Evolutionary conservation across 2,888 invertebrate species (phyloP).

Genomic region (Spodoptera exigua): DNA sequence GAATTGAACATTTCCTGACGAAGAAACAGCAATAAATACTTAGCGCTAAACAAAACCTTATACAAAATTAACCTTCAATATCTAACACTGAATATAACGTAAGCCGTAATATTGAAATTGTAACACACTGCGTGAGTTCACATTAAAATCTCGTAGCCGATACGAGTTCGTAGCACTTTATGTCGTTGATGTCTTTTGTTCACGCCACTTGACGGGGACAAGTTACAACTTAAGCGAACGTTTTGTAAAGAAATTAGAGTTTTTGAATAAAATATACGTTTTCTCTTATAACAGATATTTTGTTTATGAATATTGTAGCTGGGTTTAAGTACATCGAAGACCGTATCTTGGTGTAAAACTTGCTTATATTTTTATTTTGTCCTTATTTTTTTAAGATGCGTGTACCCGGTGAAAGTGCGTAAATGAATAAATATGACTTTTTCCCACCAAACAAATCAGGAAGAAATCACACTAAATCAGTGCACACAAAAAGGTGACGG

Average conservation of each 20-base stretch:
- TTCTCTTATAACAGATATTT: too few relatives aligned
- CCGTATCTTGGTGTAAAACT: too few relatives aligned
- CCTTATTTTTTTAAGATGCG: too few relatives aligned
- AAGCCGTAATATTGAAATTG: conserved; percentile 6
- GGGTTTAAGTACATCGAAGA: too few relatives aligned
- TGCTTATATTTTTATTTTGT: too few relatives aligned
- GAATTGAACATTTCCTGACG: too few relatives aligned
- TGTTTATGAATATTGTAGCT: too few relatives aligned
- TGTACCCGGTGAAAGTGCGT: too few relatives aligned
- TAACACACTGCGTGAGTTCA: conserved; percentile 3
- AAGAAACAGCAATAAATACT: too few relatives aligned
- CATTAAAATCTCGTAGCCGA: conserved; percentile 22
- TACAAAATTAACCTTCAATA: too few relatives aligned
- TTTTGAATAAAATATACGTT: not conserved
- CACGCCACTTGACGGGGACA: conserved; percentile 26
- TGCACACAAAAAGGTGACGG: conserved; percentile 48
- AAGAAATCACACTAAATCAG: conserved; percentile 20
- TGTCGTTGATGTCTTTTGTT: conserved; percentile 63
- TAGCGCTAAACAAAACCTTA: too few relatives aligned
- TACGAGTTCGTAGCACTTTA: conserved; percentile 45
- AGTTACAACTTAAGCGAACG: conserved; percentile 2
- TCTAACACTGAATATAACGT: too few relatives aligned
- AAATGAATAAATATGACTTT: conserved; percentile 1
- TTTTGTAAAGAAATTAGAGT: not conserved
- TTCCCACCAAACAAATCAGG: conserved; percentile 13